phyloP scores from a whole-genome alignment of 2,888 invertebrate species.

The Ametastegia equiseti region DNA sequence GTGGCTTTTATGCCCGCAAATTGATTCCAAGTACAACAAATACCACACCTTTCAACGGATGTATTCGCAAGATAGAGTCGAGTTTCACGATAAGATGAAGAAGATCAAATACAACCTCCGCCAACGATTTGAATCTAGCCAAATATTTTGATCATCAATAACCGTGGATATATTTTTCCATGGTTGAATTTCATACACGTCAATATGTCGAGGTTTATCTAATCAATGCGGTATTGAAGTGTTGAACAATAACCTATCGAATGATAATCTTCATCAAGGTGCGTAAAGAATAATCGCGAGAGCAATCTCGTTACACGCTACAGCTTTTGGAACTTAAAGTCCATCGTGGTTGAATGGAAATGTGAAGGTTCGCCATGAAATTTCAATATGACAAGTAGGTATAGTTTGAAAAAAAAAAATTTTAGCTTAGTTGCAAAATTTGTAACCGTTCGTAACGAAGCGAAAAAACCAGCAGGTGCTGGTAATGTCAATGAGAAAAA shows the following conservation, averaged over 20 bases:
- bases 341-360: neutral
- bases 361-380: neutral
- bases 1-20: neutral
- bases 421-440: no score
- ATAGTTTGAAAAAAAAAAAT: no score
- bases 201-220: neutral
- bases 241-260: neutral
- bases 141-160: neutral
- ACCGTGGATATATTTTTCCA: neutral
- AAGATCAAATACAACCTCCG: neutral
- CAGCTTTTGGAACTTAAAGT: neutral
- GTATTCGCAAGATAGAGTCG: neutral
- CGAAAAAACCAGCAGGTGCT: no score
- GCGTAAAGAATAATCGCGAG: neutral
- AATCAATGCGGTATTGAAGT: neutral
- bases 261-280: neutral
- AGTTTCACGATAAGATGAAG: neutral
- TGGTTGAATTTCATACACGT: neutral
- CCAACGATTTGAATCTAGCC: neutral
- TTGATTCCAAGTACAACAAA: neutral
- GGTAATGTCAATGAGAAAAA: no score
- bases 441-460: no score
- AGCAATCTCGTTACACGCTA: slow-evolving; percentile 22
- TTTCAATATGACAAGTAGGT: neutral
- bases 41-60: neutral